These are phyloP conservation scores for Aradophagus sp. DNA, from an alignment of 1,140 invertebrate genomes.

Conservation along the genomic window DNA sequence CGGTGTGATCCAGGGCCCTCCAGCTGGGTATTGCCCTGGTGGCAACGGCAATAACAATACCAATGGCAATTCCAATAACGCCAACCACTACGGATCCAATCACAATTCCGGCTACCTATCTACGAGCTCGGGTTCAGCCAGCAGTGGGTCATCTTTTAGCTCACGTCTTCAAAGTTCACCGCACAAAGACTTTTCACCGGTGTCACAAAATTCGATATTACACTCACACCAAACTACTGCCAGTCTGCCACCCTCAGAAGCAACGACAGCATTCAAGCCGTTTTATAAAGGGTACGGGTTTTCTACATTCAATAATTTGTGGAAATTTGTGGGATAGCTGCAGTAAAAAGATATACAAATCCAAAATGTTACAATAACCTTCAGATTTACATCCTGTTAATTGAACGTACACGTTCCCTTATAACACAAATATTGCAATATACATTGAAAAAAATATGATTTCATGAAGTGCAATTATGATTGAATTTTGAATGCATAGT, in stretches of 20 bases:
- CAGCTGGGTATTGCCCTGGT: constrained; percentile 76
- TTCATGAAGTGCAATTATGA: too few relatives aligned
- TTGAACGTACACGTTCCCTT: too few relatives aligned
- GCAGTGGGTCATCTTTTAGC: constrained; percentile 74
- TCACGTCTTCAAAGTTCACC: constrained; percentile 76
- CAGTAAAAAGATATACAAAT: too few relatives aligned
- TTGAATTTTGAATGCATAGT: too few relatives aligned
- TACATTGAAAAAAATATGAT: too few relatives aligned
- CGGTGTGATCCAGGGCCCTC: constrained; percentile 78
- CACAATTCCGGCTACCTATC: constrained; percentile 76
- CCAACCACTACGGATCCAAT: constrained; percentile 71
- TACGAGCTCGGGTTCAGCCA: constrained; percentile 73
- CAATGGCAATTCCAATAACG: constrained; percentile 63
- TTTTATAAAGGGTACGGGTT: constrained; percentile 88
- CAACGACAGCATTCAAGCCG: constrained; percentile 86
- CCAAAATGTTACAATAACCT: too few relatives aligned
- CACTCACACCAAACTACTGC: constrained; percentile 73
- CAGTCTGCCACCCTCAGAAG: constrained; percentile 72
- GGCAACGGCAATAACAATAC: constrained; percentile 66
- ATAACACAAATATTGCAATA: too few relatives aligned
- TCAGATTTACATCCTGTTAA: too few relatives aligned
- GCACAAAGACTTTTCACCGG: constrained; percentile 76
- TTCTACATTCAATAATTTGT: constrained; percentile 3
- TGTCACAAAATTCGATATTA: constrained; percentile 70
- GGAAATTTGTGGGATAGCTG: too few relatives aligned